Conservation (phyloP, 2,797 vertebrate genomes). For the Schizopygopsis pylzovi region DNA sequence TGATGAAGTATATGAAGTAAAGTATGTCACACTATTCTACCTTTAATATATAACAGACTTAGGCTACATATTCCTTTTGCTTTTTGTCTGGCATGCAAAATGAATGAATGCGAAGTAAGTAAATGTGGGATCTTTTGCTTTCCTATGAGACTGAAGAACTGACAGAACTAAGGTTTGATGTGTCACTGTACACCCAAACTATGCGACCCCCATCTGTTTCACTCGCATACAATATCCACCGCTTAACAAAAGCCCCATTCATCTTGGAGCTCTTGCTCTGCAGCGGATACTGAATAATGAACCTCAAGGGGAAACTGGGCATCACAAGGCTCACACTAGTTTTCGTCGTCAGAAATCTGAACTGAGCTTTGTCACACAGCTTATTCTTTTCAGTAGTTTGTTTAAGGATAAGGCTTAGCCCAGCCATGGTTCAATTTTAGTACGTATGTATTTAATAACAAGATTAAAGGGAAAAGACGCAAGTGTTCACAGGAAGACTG, state of each 20-base stretch:
- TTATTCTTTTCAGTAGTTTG: neutral
- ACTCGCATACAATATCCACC: constrained; percentile 58
- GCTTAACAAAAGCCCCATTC: constrained; percentile 67
- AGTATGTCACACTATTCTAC: neutral
- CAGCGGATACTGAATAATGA: constrained; percentile 52
- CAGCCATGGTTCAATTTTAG: neutral
- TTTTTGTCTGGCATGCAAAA: neutral
- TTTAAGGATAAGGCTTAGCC: neutral
- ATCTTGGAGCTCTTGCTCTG: constrained; percentile 53
- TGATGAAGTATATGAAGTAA: neutral
- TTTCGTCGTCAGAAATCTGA: constrained; percentile 10
- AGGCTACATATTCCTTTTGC: neutral
- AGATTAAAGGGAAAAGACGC: constrained; percentile 8
- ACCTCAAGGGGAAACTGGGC: constrained; percentile 48
- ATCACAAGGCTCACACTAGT: constrained; percentile 47
- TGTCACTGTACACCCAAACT: constrained; percentile 29
- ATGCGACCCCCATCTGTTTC: constrained; percentile 55
- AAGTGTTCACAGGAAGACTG: neutral
- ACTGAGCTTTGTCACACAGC: constrained; percentile 1
- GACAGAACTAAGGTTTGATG: neutral
- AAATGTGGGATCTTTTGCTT: neutral
- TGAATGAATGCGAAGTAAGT: neutral
- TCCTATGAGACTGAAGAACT: neutral
- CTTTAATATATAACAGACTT: neutral
- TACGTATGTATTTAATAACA: neutral